Evolutionary conservation across 1,140 invertebrate genomes (phyloP).

Genomic region (Drosophila subobscura): DNA sequence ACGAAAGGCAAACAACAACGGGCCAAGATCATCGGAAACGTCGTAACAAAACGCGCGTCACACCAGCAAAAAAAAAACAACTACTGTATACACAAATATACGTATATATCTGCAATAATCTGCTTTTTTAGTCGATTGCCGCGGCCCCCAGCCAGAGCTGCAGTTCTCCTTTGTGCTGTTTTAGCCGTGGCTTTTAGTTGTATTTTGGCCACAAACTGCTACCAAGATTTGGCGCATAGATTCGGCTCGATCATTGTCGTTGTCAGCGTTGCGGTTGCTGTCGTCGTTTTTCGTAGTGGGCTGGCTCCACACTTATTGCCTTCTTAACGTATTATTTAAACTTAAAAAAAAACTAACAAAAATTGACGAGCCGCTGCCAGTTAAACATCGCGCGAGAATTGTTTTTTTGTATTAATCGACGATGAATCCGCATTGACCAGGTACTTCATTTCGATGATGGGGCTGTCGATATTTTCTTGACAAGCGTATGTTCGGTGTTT

Average conservation of each 20-base stretch:
- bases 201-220: not conserved
- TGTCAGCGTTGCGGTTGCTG: conserved; percentile 23
- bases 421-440: too few relatives aligned
- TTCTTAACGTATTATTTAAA: conserved; percentile 25
- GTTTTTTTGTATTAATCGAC: not conserved
- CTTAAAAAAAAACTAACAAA: conserved; percentile 31
- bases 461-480: too few relatives aligned
- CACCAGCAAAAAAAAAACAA: conserved; percentile 14
- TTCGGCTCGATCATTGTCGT: conserved; percentile 7
- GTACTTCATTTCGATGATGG: too few relatives aligned
- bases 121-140: too few relatives aligned
- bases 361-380: conserved; percentile 7
- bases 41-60: conserved; percentile 45
- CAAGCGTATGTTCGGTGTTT: too few relatives aligned
- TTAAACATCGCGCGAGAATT: conserved; percentile 16
- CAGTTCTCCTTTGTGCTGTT: not conserved
- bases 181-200: not conserved
- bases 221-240: conserved; percentile 3
- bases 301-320: not conserved
- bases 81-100: conserved; percentile 12
- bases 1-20: conserved; percentile 48
- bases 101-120: too few relatives aligned
- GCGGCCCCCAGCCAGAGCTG: conserved; percentile 4
- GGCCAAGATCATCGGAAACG: conserved; percentile 71
- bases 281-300: conserved; percentile 20